These are phyloP conservation scores for Megaceryle torquata DNA, from an alignment of 2,113 vertebrate genomes.

Conservation along the genomic window DNA sequence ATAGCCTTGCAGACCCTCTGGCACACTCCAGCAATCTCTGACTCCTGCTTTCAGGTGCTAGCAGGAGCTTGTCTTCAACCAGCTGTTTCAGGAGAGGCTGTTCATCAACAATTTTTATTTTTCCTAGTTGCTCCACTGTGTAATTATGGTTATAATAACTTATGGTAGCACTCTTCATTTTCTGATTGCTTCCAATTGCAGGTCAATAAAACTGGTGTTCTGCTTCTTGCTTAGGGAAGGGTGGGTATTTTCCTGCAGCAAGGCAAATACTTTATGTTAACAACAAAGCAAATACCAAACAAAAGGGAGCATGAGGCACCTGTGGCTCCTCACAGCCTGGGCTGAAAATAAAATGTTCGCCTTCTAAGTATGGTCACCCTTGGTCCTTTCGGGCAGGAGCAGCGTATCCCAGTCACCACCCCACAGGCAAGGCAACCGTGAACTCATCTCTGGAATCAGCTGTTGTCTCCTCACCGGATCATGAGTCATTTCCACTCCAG, in stretches of 20 bases:
- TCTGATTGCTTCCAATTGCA: not conserved
- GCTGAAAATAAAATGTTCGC: not conserved
- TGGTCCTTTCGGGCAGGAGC: not conserved
- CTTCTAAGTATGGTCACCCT: rapidly evolving
- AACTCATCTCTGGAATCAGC: not conserved
- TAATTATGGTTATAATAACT: not conserved
- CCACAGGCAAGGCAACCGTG: rapidly evolving
- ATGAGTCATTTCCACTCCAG: not conserved
- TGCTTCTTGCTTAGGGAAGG: not conserved
- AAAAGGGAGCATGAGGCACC: not conserved
- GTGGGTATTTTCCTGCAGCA: not conserved
- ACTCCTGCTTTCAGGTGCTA: not conserved
- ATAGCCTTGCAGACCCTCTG: not conserved
- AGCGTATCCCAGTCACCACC: not conserved
- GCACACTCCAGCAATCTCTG: not conserved
- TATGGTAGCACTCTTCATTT: not conserved
- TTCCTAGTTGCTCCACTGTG: not conserved
- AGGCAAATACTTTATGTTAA: not conserved
- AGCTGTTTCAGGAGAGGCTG: not conserved
- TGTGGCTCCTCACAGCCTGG: not conserved
- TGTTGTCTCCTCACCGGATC: not conserved
- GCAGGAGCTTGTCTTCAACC: not conserved
- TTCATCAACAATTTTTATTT: not conserved
- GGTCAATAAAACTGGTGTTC: not conserved
- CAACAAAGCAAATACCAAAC: rapidly evolving